Evolutionary conservation across 1,140 invertebrate species (phyloP).

Genomic region (Schlechtendalia chinensis): DNA sequence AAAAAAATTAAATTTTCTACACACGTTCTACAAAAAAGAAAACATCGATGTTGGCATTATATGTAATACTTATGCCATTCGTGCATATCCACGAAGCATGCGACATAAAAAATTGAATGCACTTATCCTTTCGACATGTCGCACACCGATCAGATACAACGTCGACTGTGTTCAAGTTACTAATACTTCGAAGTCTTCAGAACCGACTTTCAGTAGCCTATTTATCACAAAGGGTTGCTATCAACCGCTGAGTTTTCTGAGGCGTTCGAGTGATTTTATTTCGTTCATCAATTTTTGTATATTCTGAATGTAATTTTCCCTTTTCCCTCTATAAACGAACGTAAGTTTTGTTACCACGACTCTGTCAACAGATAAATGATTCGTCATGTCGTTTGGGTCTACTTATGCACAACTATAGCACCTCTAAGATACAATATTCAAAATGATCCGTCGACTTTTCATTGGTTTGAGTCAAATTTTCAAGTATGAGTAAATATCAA

Average conservation of each 20-base stretch:
- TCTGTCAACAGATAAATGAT: neutral
- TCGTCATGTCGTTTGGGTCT: neutral
- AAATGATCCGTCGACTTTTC: neutral
- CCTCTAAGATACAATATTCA: neutral
- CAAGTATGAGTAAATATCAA: neutral
- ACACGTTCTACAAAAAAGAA: too few species aligned
- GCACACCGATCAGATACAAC: neutral
- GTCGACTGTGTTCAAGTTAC: neutral
- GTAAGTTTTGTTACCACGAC: neutral
- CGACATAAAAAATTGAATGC: neutral
- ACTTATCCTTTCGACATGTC: neutral
- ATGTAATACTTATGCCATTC: neutral
- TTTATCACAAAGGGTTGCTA: neutral
- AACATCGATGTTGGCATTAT: too few species aligned
- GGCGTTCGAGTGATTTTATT: neutral
- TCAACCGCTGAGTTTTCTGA: neutral
- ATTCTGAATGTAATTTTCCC: neutral
- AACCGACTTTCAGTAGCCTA: neutral
- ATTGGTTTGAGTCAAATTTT: neutral
- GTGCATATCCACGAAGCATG: neutral
- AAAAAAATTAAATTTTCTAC: neutral
- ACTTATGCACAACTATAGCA: neutral
- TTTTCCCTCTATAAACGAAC: neutral
- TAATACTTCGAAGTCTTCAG: neutral
- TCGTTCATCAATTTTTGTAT: neutral